phyloP scores from a whole-genome alignment of 2,888 invertebrate genomes.

The Eristalis arbustorum region DNA sequence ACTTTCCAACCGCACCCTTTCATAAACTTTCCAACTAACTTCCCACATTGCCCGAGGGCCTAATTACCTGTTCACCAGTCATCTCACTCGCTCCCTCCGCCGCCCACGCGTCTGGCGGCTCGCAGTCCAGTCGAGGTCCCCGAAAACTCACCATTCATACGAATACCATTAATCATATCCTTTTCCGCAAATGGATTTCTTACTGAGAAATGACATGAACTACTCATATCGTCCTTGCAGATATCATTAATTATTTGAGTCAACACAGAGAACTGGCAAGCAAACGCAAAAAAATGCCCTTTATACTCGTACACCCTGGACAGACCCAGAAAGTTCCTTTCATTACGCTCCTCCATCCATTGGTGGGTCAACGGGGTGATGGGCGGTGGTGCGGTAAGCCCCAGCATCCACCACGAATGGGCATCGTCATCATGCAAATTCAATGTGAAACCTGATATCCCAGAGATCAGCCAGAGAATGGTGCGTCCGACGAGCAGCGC shows the following conservation, averaged over 20 bases:
- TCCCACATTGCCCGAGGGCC: conserved; percentile 23
- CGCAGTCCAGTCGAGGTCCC: not conserved
- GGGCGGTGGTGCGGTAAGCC: not conserved
- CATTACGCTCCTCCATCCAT: not conserved
- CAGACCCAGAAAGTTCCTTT: conserved; percentile 43
- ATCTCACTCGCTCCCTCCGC: conserved; percentile 1
- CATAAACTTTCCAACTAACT: conserved; percentile 43
- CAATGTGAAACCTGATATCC: conserved; percentile 40
- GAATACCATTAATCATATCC: conserved; percentile 62
- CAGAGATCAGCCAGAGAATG: not conserved
- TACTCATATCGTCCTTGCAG: conserved; percentile 29
- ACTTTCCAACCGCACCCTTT: conserved; percentile 56
- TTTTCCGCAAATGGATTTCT: conserved; percentile 48
- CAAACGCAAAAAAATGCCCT: not conserved
- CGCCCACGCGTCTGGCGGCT: not conserved
- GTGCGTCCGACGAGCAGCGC: not conserved
- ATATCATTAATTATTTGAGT: conserved; percentile 59
- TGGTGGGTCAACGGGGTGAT: too few relatives aligned
- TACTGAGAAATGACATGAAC: conserved; percentile 46
- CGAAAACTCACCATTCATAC: conserved; percentile 29
- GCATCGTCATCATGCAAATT: conserved; percentile 48
- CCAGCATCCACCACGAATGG: conserved; percentile 4
- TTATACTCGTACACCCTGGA: not conserved
- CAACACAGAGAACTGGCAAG: not conserved
- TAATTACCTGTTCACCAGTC: conserved; percentile 61